Conservation (phyloP, 2,888 invertebrate genomes). For the Podabrus alpinus region DNA sequence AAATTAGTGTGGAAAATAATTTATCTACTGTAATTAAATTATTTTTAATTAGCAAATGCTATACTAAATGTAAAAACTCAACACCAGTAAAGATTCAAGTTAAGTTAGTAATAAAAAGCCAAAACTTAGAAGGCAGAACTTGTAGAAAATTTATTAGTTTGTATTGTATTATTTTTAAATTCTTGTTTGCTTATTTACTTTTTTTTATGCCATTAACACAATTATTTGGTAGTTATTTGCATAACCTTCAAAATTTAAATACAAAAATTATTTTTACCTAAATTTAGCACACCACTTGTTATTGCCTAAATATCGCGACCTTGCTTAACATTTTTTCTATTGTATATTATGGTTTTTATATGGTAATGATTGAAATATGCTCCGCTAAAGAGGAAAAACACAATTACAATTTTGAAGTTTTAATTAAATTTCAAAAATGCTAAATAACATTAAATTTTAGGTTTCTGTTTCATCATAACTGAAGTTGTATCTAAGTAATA, state of each 20-base stretch:
- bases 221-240: not conserved
- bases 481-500: not conserved
- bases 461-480: not conserved
- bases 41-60: not conserved
- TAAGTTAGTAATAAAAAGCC: too few species aligned
- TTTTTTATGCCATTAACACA: not conserved
- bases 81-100: not conserved
- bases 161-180: not conserved
- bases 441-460: not conserved
- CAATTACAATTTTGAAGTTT: not conserved
- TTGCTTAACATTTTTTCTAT: not conserved
- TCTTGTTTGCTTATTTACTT: not conserved
- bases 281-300: not conserved
- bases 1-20: not conserved
- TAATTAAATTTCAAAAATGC: too few species aligned
- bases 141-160: too few species aligned
- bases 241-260: not conserved
- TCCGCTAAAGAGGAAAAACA: not conserved
- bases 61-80: not conserved
- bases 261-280: not conserved
- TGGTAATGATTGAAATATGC: not conserved
- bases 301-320: not conserved
- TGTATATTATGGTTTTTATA: not conserved
- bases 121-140: too few species aligned
- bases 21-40: not conserved